These are phyloP conservation scores for Sminthurides aquaticus DNA, from an alignment of 2,888 invertebrate species.

Conservation along the genomic window DNA sequence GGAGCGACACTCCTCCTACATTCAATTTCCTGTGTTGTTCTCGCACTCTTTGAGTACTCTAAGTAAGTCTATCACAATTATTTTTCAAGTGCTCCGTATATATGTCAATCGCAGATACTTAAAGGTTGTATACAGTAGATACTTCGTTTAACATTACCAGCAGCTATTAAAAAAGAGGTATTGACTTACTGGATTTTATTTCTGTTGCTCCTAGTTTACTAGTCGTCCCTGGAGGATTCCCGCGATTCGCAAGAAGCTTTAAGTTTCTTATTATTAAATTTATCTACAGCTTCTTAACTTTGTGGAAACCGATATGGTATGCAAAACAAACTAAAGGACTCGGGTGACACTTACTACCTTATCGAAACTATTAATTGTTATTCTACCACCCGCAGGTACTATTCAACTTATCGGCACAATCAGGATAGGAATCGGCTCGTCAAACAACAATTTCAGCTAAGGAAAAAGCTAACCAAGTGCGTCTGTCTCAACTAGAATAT, in stretches of 20 bases:
- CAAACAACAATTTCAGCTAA: conserved; percentile 14
- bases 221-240: conserved; percentile 19
- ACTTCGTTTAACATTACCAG: too few relatives aligned
- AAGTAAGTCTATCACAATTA: conserved; percentile 8
- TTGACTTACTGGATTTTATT: too few relatives aligned
- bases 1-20: conserved; percentile 14
- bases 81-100: background rate
- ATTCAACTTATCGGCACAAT: conserved; percentile 21
- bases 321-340: too few relatives aligned
- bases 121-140: too few relatives aligned
- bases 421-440: conserved; percentile 15
- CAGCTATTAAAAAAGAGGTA: background rate
- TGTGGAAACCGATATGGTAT: conserved; percentile 23
- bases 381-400: conserved; percentile 15
- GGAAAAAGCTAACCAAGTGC: conserved; percentile 20
- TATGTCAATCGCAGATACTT: background rate
- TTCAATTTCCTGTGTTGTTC: conserved; percentile 17
- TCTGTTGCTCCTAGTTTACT: conserved; percentile 2
- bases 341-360: too few relatives aligned
- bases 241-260: conserved; percentile 11
- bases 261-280: conserved; percentile 18
- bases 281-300: conserved; percentile 16
- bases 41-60: conserved; percentile 18
- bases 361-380: too few relatives aligned
- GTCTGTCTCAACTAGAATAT: background rate